Percentiles rank a stretch among this genome's conserved stretches.
Conservation (phyloP, 1,140 invertebrate genomes). For the Geopemphigus sp. region DNA sequence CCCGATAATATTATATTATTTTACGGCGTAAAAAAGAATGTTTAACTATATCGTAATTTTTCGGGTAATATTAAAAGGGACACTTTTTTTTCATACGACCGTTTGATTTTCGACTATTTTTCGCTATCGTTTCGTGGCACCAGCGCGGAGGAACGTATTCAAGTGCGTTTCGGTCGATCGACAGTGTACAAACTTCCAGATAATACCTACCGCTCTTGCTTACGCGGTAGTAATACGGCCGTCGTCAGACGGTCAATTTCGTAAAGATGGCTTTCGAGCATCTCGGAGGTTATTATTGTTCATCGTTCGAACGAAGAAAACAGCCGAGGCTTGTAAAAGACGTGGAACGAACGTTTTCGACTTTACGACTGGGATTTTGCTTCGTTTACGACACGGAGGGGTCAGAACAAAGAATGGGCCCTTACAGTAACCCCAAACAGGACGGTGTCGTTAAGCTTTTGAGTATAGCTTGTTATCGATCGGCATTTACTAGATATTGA, state of each 20-base stretch:
- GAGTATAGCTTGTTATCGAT: slow-evolving; percentile 37
- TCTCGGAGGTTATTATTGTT: background rate
- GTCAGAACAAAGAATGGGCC: slow-evolving; percentile 30
- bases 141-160: too few species aligned
- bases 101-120: too few species aligned
- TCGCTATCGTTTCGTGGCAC: too few species aligned
- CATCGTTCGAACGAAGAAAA: background rate
- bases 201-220: too few species aligned
- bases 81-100: too few species aligned
- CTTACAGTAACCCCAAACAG: slow-evolving; percentile 20
- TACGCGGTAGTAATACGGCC: too few species aligned
- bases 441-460: slow-evolving; percentile 20
- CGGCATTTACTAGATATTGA: background rate
- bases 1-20: too few species aligned
- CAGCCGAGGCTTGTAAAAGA: background rate
- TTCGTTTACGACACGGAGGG: background rate
- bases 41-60: too few species aligned
- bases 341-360: slow-evolving; percentile 3
- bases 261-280: background rate
- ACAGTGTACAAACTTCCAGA: too few species aligned
- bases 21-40: too few species aligned
- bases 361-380: slow-evolving; percentile 25
- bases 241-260: background rate
- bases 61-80: too few species aligned
- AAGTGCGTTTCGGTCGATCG: too few species aligned